Conservation (phyloP, 1,140 invertebrate species). For the Dufourea novaeangliae region DNA sequence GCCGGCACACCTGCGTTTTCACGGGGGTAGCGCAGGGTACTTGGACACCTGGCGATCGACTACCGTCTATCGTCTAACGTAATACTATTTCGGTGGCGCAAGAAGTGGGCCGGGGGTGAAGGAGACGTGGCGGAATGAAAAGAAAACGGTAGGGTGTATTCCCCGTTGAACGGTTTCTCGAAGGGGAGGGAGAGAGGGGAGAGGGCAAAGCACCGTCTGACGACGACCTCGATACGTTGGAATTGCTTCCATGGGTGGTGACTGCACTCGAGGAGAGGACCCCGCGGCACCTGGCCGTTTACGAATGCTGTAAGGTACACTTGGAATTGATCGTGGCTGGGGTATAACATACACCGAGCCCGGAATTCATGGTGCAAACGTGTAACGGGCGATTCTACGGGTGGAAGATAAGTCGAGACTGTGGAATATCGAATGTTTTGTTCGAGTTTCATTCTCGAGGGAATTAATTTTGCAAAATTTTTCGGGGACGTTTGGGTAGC, state of each 20-base stretch:
- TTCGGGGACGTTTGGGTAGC: no score
- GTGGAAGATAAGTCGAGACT: no score
- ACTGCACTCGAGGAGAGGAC: slow-evolving; percentile 3
- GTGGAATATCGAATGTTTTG: no score
- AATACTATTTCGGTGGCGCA: slow-evolving; percentile 58
- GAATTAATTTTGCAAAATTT: no score
- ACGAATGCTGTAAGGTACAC: slow-evolving; percentile 11
- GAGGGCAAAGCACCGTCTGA: slow-evolving; percentile 40
- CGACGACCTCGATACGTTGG: slow-evolving; percentile 61
- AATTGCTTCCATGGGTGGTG: slow-evolving; percentile 49
- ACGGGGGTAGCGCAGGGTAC: slow-evolving; percentile 50
- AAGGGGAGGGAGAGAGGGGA: slow-evolving; percentile 4
- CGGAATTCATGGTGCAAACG: background rate
- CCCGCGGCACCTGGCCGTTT: slow-evolving; percentile 13
- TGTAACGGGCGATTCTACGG: no score
- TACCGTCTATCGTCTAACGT: slow-evolving; percentile 60
- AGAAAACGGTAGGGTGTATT: slow-evolving; percentile 43
- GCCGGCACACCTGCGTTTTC: slow-evolving; percentile 68
- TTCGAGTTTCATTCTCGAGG: no score
- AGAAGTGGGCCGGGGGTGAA: slow-evolving; percentile 38
- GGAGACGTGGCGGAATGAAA: slow-evolving; percentile 52
- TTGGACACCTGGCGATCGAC: slow-evolving; percentile 66
- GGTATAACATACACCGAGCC: no score
- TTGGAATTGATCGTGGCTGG: background rate
- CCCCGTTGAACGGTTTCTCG: slow-evolving; percentile 38